Conservation (phyloP, 2,888 invertebrate species). For the Lordiphosa fenestrarum region DNA sequence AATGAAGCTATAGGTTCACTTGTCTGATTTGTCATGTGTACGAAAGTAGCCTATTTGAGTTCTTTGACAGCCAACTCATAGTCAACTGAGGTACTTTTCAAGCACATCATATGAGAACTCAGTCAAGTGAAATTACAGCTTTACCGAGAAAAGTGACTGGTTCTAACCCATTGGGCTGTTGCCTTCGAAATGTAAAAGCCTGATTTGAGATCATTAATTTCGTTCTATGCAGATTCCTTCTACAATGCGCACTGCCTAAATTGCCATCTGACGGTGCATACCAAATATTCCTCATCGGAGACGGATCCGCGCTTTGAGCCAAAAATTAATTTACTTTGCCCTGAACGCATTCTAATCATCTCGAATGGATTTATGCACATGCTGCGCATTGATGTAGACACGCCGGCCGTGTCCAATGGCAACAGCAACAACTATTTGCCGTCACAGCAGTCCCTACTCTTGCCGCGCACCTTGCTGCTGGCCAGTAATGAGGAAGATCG, state of each 20-base stretch:
- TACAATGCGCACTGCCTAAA: conserved; percentile 88
- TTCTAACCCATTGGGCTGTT: neutral
- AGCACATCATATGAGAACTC: too few relatives aligned
- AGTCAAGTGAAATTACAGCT: too few relatives aligned
- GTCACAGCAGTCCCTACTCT: conserved; percentile 38
- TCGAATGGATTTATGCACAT: conserved; percentile 93
- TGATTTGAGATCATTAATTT: neutral
- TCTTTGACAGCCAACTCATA: too few relatives aligned
- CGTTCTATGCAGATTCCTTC: conserved; percentile 80
- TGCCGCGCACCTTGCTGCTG: conserved; percentile 37
- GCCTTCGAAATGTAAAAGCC: neutral
- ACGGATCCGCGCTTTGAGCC: conserved; percentile 90
- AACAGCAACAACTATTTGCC: conserved; percentile 16
- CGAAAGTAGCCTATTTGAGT: too few relatives aligned
- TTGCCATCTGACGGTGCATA: conserved; percentile 95
- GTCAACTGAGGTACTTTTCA: too few relatives aligned
- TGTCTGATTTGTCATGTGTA: too few relatives aligned
- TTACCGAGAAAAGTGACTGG: too few relatives aligned
- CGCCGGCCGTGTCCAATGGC: conserved; percentile 41
- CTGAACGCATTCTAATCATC: conserved; percentile 89
- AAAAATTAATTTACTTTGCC: conserved; percentile 85
- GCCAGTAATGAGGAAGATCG: conserved; percentile 51
- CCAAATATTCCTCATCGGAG: conserved; percentile 93
- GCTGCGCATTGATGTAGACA: conserved; percentile 84
- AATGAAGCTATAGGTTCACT: too few relatives aligned